Percentiles rank a stretch among this genome's conserved stretches.
Evolutionary conservation across 2,113 vertebrate species (phyloP).

Genomic region (Myanophis thanlyinensis): DNA sequence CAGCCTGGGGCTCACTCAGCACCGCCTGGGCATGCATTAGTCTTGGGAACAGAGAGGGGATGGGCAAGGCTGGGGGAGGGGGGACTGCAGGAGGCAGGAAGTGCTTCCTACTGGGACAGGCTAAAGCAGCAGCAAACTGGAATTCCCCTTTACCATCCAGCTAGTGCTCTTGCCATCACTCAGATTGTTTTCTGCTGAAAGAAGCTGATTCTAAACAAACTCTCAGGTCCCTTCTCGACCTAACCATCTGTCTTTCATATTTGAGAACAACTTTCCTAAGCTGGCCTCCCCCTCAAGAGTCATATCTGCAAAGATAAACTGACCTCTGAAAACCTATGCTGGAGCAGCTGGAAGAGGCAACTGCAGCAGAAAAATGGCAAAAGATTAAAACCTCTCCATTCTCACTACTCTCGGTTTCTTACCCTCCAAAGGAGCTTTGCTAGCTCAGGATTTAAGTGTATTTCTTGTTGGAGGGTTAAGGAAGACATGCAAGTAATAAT

Average conservation of each 20-base stretch:
- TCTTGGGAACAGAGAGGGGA: conserved; percentile 11
- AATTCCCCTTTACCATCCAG: conserved; percentile 1
- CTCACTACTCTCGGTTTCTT: neutral
- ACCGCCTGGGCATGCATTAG: conserved; percentile 21
- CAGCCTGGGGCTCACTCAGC: conserved; percentile 14
- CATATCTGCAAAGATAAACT: neutral
- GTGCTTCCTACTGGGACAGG: conserved; percentile 4
- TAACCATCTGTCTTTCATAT: neutral
- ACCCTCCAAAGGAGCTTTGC: neutral
- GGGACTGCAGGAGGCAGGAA: neutral
- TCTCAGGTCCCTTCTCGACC: neutral
- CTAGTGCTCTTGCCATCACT: neutral
- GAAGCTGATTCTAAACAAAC: neutral
- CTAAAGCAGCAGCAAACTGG: neutral
- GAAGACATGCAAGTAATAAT: neutral
- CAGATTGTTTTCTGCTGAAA: neutral
- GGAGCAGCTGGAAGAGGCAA: neutral
- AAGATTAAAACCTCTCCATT: neutral
- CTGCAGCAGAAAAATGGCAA: neutral
- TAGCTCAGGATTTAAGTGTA: neutral
- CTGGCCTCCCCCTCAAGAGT: neutral
- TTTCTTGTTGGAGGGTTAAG: neutral
- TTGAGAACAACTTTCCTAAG: neutral
- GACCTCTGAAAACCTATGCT: fast-evolving
- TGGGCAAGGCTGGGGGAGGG: neutral